Conservation (phyloP, 2,797 vertebrate species). For the Phrynocephalus vlangalii region DNA sequence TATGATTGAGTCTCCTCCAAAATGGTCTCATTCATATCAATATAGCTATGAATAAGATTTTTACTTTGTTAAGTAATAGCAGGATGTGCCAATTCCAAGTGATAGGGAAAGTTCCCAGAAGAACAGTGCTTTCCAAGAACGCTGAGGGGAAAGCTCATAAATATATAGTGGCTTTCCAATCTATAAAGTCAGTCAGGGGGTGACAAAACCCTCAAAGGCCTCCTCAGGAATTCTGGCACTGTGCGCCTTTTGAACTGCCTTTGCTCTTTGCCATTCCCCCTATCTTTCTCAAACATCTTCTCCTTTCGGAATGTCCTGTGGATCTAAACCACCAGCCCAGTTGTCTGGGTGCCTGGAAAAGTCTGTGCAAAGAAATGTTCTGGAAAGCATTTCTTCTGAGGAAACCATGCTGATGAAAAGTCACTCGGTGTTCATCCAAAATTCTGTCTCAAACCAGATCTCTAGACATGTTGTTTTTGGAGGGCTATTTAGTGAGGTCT, state of each 20-base stretch:
- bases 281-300: slow-evolving; percentile 59
- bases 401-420: slow-evolving; percentile 74
- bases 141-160: slow-evolving; percentile 6
- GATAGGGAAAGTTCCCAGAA: not conserved
- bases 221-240: not conserved
- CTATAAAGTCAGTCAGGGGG: not conserved
- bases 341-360: slow-evolving; percentile 72
- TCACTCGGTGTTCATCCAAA: slow-evolving; percentile 67
- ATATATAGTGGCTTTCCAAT: slow-evolving; percentile 16
- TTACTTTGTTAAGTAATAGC: not conserved
- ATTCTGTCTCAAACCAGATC: slow-evolving; percentile 67
- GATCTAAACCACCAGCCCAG: slow-evolving; percentile 57
- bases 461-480: slow-evolving; percentile 77
- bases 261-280: slow-evolving; percentile 52
- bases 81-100: not conserved
- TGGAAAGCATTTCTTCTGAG: slow-evolving; percentile 72
- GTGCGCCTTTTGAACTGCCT: slow-evolving; percentile 24
- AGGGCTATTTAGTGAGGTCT: slow-evolving; percentile 39
- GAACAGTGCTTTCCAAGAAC: slow-evolving; percentile 45
- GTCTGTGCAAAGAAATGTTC: slow-evolving; percentile 60
- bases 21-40: not conserved
- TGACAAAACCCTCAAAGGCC: not conserved
- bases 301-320: slow-evolving; percentile 65
- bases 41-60: not conserved
- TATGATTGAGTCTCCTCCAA: not conserved